Base-by-base conservation (phyloP, 2,888 invertebrate genomes). In the Emmelina monodactyla region DNA sequence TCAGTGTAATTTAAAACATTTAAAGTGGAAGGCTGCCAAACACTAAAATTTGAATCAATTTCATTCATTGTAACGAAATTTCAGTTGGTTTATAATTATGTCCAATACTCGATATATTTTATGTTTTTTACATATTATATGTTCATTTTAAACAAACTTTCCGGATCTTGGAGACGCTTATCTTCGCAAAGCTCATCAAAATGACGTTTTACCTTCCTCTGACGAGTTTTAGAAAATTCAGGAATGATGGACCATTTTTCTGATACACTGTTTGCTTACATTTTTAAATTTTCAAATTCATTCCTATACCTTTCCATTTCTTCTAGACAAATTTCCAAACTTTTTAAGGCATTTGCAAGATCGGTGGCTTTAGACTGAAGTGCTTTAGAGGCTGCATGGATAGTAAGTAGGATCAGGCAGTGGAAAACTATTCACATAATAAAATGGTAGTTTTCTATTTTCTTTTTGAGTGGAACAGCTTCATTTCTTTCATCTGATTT, bases 401-500 rank as follows among this genome's bases (percentile, higher is more conserved):
- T 37, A 31, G 39, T 42, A 14, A 22, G 35, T 28, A 46, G 37
- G 9, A 41, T 33, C 32, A 41, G 40, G 34, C 40, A 42, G 40
- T 45, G 42, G 36, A 42, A 42, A 41, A 41, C 41, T 19, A 45
- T 36, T 33, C 43, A 41, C 37, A 43, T 38, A 35, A 39, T 38
- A 42, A 44, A 43, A 34, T 42, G 36, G 40, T 41, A 43, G 40
- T 40, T 42, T 39, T 45, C 43, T 28, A 42, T 37, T 40, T 42
- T 41, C 40, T 42, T 45, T 29, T 43, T 43, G 33, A 46, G 41
- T 37, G 35, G 41, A 34, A 41, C 29, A 42, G 42, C 41, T 44
- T 44, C 41, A 45, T 41, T 43, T 41, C 37, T 46, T 36, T 41
- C 37, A 43, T 42, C 38, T 43, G 40, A 34, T 45, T 45, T 45